Percentiles rank a stretch among this genome's conserved stretches.
Evolutionary conservation across 1,140 invertebrate genomes (phyloP).

Genomic region (Lordiphosa clarofinis): DNA sequence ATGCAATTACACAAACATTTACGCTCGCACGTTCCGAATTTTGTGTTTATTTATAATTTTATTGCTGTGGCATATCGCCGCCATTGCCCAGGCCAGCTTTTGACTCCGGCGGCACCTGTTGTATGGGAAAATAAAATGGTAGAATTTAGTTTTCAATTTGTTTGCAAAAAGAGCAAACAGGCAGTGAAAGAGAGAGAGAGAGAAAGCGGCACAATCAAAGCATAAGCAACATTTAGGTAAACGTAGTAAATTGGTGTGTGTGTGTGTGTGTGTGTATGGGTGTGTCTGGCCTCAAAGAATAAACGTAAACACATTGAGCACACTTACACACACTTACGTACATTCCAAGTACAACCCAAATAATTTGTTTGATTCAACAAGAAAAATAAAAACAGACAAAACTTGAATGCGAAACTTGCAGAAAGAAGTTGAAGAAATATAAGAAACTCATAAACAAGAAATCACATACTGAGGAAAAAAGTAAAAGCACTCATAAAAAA

Average conservation of each 20-base stretch:
- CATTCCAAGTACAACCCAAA: conserved; percentile 36
- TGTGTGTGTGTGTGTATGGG: conserved; percentile 12
- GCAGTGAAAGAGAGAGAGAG: conserved; percentile 1
- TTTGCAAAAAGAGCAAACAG: conserved; percentile 7
- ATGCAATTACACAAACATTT: conserved; percentile 64
- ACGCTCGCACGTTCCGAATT: conserved; percentile 42
- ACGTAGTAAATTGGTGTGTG: conserved; percentile 35
- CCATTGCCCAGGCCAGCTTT: conserved; percentile 87
- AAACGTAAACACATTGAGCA: conserved; percentile 32
- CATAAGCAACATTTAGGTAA: conserved; percentile 74
- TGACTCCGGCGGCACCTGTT: conserved; percentile 85
- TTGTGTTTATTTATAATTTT: conserved; percentile 40
- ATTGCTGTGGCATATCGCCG: conserved; percentile 80
- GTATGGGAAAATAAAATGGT: conserved; percentile 9
- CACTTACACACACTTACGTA: conserved; percentile 30
- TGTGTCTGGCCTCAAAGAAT: conserved; percentile 20
- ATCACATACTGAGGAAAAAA: conserved; percentile 16
- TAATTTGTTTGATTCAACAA: conserved; percentile 50
- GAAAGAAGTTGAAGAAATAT: conserved; percentile 12
- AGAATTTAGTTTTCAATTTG: conserved; percentile 27
- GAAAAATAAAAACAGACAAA: conserved; percentile 23
- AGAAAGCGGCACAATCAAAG: conserved; percentile 56
- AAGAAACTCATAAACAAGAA: conserved; percentile 35
- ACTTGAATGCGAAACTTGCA: conserved; percentile 16
- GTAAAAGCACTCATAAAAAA: conserved; percentile 8